Evolutionary conservation across 2,888 invertebrate genomes (phyloP).

Genomic region (Hermodice carunculata): DNA sequence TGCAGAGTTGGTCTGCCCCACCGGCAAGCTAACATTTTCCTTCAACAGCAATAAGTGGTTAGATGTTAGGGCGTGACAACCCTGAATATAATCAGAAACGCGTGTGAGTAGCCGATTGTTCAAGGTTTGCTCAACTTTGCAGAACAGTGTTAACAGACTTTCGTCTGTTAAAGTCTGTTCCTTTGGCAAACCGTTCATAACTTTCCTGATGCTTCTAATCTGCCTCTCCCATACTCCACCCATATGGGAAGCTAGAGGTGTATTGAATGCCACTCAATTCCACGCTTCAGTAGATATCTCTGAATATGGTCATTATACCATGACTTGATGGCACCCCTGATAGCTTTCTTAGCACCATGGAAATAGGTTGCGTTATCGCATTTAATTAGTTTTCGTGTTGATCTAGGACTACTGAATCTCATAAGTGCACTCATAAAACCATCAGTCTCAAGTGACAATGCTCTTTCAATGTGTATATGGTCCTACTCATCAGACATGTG

Average conservation of each 20-base stretch:
- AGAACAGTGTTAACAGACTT: not conserved
- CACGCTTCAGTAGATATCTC: not conserved
- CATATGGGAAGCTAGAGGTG: constrained; percentile 15
- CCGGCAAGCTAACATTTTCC: too few relatives aligned
- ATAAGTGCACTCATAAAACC: too few relatives aligned
- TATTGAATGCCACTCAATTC: constrained; percentile 12
- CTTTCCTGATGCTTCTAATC: not conserved
- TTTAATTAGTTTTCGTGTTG: too few relatives aligned
- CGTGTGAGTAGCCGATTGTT: constrained; percentile 9
- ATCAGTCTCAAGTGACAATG: too few relatives aligned
- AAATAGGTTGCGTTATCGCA: constrained; percentile 11
- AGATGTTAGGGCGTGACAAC: not conserved
- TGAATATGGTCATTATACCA: constrained; percentile 1
- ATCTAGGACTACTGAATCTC: too few relatives aligned
- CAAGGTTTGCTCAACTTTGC: constrained; percentile 7
- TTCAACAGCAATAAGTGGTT: constrained; percentile 6
- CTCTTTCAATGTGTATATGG: too few relatives aligned
- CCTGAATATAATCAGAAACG: not conserved
- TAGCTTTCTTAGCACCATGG: not conserved
- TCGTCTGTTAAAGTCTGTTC: constrained; percentile 3
- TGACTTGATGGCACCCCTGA: not conserved
- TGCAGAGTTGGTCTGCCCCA: too few relatives aligned
- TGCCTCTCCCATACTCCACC: constrained; percentile 17
- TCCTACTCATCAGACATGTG: too few relatives aligned
- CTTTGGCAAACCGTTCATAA: not conserved